Conservation (phyloP, 23 tunicate species). For the Ciona savignyi region DNA sequence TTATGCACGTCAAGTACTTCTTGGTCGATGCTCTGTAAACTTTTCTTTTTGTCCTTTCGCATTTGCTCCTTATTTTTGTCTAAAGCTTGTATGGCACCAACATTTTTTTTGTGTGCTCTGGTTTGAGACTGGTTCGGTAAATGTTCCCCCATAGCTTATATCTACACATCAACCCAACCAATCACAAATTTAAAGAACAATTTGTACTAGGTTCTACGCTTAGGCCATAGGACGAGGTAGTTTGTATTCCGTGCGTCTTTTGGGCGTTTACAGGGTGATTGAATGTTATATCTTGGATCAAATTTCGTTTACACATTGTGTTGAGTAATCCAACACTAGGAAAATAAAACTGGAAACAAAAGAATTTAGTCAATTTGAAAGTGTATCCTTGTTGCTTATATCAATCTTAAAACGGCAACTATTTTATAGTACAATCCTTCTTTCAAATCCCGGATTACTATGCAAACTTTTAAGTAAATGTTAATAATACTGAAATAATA, state of each 20-base stretch:
- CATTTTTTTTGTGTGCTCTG: conserved; percentile 64
- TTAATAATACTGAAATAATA: too few species aligned
- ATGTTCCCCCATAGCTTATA: conserved; percentile 14
- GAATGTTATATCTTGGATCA: neutral
- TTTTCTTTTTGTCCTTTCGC: conserved; percentile 61
- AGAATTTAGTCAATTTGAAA: neutral
- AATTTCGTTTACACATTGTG: neutral
- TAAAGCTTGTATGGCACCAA: conserved; percentile 45
- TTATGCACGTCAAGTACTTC: conserved; percentile 48
- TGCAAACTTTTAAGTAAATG: too few species aligned
- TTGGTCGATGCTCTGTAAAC: conserved; percentile 60
- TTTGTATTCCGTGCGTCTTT: too few species aligned
- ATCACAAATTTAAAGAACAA: too few species aligned
- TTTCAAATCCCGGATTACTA: too few species aligned
- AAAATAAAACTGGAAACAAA: neutral
- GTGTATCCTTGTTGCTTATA: neutral
- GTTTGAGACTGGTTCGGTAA: conserved; percentile 42
- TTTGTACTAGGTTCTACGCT: too few species aligned
- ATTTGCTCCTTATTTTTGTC: conserved; percentile 36
- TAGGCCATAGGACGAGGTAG: too few species aligned
- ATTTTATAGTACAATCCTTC: too few species aligned
- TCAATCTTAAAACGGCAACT: too few species aligned
- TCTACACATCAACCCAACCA: too few species aligned
- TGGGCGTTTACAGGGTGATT: neutral
- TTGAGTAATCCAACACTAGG: neutral